Evolutionary conservation across 2,113 vertebrate species (phyloP).

Genomic region (Nothocercus julius): DNA sequence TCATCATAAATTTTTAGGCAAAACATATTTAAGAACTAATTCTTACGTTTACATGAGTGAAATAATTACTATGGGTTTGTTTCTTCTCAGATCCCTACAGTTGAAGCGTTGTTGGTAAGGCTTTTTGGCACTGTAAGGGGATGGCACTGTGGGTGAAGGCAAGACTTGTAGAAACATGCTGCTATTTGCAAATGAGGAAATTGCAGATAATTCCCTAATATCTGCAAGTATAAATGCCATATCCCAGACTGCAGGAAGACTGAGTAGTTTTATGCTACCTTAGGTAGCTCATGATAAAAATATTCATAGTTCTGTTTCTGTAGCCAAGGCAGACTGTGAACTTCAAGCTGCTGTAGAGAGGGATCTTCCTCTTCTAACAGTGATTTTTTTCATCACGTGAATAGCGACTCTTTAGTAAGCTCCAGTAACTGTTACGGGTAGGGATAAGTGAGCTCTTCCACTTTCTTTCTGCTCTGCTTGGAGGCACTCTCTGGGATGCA

Average conservation of each 20-base stretch:
- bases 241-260: neutral
- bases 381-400: neutral
- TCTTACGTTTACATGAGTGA: neutral
- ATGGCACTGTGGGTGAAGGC: neutral
- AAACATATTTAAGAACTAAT: neutral
- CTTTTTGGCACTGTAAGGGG: neutral
- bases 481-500: neutral
- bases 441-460: neutral
- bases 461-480: neutral
- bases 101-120: neutral
- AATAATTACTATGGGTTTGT: neutral
- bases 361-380: neutral
- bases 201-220: neutral
- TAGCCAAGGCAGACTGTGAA: neutral
- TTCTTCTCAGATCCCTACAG: neutral
- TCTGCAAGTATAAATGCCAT: neutral
- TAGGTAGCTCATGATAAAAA: neutral
- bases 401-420: neutral
- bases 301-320: neutral
- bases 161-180: neutral
- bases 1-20: neutral
- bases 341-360: neutral
- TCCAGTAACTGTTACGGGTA: neutral
- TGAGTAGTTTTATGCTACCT: neutral
- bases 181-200: neutral